Conservation (phyloP, 1,140 invertebrate genomes). For the Cydia strobilella region DNA sequence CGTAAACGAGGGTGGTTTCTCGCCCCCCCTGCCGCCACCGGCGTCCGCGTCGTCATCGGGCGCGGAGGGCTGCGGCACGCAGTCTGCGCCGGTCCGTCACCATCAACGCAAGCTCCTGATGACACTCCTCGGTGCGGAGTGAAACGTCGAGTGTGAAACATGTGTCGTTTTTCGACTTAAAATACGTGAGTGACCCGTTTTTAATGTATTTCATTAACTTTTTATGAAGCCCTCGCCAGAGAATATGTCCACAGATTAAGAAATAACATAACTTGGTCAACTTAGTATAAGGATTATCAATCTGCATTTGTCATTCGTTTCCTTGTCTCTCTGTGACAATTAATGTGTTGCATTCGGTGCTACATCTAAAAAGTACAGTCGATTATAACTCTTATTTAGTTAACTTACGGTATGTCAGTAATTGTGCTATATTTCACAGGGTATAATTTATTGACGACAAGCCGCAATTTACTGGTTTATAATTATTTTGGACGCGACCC, state of each 20-base stretch:
- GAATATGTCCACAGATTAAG: not conserved
- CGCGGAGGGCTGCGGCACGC: too few species aligned
- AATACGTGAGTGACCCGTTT: too few species aligned
- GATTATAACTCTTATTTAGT: not conserved
- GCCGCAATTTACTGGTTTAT: constrained; percentile 9
- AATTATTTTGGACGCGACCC: constrained; percentile 31
- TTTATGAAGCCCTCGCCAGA: not conserved
- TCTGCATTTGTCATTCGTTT: constrained; percentile 15
- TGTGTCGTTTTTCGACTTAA: too few species aligned
- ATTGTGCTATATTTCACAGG: constrained; percentile 8
- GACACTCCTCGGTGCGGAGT: too few species aligned
- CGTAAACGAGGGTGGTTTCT: too few species aligned
- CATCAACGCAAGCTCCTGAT: too few species aligned
- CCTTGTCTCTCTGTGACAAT: constrained; percentile 21
- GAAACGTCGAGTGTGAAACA: too few species aligned
- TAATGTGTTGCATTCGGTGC: constrained; percentile 17
- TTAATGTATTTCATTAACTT: too few species aligned
- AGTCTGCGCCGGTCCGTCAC: too few species aligned
- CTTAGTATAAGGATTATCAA: constrained; percentile 1
- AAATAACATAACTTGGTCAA: not conserved
- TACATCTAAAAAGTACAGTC: not conserved
- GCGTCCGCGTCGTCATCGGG: too few species aligned
- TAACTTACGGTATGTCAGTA: constrained; percentile 1
- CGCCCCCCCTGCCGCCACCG: too few species aligned
- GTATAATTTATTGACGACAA: constrained; percentile 21